phyloP scores from a whole-genome alignment of 2,113 vertebrate genomes.

The Mustela nigripes region DNA sequence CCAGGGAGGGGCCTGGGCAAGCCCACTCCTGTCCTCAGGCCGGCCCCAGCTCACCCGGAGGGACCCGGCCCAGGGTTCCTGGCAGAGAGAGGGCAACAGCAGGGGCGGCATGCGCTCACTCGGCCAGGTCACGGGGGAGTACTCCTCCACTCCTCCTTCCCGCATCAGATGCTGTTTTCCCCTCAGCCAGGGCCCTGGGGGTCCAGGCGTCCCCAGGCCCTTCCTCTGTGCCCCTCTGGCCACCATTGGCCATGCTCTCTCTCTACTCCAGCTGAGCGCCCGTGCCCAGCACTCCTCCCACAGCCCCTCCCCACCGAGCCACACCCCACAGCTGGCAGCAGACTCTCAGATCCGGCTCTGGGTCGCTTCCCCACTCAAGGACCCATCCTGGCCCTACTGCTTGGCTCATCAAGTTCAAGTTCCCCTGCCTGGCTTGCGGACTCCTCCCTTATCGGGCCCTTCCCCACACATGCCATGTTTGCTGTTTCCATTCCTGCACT shows the following conservation, averaged over 20 bases:
- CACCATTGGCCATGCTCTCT: neutral
- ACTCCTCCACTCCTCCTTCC: neutral
- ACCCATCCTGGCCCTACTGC: slow-evolving; percentile 37
- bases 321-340: neutral
- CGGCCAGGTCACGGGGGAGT: neutral
- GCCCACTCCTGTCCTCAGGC: slow-evolving; percentile 57
- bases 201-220: neutral
- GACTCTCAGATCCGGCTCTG: neutral
- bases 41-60: neutral
- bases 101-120: neutral
- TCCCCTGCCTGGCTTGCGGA: neutral
- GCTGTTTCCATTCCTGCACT: neutral
- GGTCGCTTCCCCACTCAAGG: slow-evolving; percentile 56
- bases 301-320: neutral
- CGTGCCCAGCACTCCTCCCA: neutral
- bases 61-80: neutral
- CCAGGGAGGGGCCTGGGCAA: neutral
- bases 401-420: slow-evolving; percentile 54
- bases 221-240: neutral
- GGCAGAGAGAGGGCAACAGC: neutral
- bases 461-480: neutral
- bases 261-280: neutral
- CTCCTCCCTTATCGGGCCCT: neutral
- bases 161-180: neutral
- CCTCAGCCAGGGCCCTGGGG: no score